Evolutionary conservation across 2,113 vertebrate genomes (phyloP).

Genomic region (Rhineura floridana): DNA sequence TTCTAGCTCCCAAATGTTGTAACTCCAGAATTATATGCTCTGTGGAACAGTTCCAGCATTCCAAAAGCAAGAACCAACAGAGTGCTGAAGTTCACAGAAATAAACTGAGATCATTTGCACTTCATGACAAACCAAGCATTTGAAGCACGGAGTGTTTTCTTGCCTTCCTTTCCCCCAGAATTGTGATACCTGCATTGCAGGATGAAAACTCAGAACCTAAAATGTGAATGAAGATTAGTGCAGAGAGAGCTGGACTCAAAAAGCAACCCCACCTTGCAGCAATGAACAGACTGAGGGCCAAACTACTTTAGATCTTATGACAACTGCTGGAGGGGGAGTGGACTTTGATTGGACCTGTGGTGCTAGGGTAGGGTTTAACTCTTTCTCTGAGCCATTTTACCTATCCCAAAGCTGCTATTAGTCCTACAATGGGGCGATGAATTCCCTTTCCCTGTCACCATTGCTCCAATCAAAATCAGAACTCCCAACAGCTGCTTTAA

Average conservation of each 20-base stretch:
- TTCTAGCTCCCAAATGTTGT: constrained; percentile 1
- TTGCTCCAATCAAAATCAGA: not conserved
- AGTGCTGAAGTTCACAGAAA: not conserved
- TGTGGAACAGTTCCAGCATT: constrained; percentile 11
- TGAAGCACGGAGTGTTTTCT: not conserved
- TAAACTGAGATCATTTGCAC: not conserved
- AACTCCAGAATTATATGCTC: not conserved
- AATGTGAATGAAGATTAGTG: not conserved
- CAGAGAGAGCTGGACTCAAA: not conserved
- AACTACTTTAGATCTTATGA: not conserved
- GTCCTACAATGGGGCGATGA: not conserved
- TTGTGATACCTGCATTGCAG: constrained; percentile 2
- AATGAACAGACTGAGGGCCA: not conserved
- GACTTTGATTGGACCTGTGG: not conserved
- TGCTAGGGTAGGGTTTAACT: not conserved
- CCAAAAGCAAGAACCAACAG: constrained; percentile 28
- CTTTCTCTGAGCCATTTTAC: not conserved
- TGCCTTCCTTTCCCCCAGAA: not conserved
- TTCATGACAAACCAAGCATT: constrained; percentile 10
- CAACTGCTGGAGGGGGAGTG: not conserved
- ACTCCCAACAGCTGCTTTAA: not conserved
- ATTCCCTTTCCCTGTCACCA: not conserved
- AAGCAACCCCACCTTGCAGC: not conserved
- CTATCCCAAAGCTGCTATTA: not conserved
- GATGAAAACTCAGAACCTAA: not conserved